Evolutionary conservation across 2,888 invertebrate species (phyloP).

Genomic region (Trachelus troglodyta): DNA sequence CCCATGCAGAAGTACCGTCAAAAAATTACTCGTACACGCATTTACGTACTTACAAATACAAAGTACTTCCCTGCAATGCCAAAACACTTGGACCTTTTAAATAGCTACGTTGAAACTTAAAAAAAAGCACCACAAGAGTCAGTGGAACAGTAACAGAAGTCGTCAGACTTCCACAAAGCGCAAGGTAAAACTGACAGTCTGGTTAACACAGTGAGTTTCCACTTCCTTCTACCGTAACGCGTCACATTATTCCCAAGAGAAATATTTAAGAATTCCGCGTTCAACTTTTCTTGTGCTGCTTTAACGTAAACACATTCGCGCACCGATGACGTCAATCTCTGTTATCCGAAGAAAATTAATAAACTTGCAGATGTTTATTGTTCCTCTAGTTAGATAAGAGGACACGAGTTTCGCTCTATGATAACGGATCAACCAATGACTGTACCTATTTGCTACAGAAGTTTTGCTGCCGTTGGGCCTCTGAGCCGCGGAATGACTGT

Average conservation of each 20-base stretch:
- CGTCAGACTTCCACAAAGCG: background rate
- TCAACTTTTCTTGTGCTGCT: background rate
- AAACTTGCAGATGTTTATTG: background rate
- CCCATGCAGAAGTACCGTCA: background rate
- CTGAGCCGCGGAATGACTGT: conserved; percentile 55
- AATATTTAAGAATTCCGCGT: background rate
- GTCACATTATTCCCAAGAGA: background rate
- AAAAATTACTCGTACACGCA: background rate
- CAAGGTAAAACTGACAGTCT: background rate
- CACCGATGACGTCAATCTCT: background rate
- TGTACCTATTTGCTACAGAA: background rate
- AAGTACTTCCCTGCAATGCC: background rate
- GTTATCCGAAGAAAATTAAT: background rate
- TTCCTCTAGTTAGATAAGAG: background rate
- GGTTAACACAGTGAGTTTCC: background rate
- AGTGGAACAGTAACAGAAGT: background rate
- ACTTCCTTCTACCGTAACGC: background rate
- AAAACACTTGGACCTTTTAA: background rate
- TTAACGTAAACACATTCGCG: background rate
- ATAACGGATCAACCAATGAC: background rate
- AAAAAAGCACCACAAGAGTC: background rate
- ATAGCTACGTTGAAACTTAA: background rate
- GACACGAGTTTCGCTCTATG: background rate
- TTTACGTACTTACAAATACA: background rate
- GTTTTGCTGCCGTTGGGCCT: conserved; percentile 31